Base-by-base conservation (phyloP, 2,888 invertebrate genomes). In the Epistrophella euchroma region DNA sequence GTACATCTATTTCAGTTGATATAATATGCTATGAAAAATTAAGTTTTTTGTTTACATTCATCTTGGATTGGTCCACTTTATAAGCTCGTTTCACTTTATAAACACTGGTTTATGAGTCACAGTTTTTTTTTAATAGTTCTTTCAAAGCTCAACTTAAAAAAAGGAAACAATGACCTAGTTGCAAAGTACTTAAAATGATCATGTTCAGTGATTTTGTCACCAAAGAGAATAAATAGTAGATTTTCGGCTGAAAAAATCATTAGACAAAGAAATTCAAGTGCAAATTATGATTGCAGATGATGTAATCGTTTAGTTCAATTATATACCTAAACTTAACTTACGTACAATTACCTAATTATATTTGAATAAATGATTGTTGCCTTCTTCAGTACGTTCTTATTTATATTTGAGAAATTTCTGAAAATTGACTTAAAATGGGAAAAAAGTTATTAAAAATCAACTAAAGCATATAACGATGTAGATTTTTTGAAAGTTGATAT, bases 191-290 rank as follows among this genome's bases (percentile, higher is more conserved):
- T 66, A 47, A 37, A 68, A 25, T n/a, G 5, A 37, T 50, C 15
- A 10, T 40, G n/a, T n/a, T 52, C 47, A 37, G 50, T 52, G 68
- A 52, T 6, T 52, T 52, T 68, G 68, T 68, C 50, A 68, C 52
- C 50, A 52, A 52, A 52, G 10, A 37, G 22, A 68, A 50, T 17
- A 47, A 2, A 25, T 15, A 22, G 17, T 19, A 35, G 19, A 35
- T 11, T 47, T 19, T n/a, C n/a, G 19, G 19, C 19, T 19, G 17
- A 56, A 32, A 32, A 56, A 19, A 47, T 64, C 28, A 64, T 64
- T n/a, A 17, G 3, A 37, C 3, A 40, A 55, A 17, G 13, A 5
- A 40, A 11, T 60, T 19, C 15, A 60, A 60, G 37, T 40, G 32
- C 11, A 60, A 22, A 13, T 19, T 2, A 40, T 32, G 32, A 10